Conservation (phyloP, 2,113 vertebrate species). For the Dasyurus viverrinus region DNA sequence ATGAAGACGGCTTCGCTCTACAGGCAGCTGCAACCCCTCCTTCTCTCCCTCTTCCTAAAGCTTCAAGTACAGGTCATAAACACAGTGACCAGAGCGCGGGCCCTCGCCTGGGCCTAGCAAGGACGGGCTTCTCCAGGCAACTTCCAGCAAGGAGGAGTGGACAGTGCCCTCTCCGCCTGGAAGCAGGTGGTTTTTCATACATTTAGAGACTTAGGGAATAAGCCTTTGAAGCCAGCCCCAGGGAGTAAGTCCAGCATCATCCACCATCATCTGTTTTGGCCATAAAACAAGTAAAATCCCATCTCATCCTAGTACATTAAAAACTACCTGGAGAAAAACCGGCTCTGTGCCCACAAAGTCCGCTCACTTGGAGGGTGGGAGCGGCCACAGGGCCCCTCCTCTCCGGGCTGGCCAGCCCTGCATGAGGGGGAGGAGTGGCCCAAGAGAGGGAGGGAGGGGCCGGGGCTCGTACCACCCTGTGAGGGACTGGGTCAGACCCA, state of each 20-base stretch:
- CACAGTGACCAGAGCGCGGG: constrained; percentile 56
- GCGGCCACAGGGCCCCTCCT: not conserved
- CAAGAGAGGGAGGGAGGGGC: not conserved
- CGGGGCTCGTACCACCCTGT: constrained; percentile 25
- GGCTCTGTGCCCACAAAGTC: constrained; percentile 42
- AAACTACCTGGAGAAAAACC: constrained; percentile 23
- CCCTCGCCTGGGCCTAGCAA: constrained; percentile 24
- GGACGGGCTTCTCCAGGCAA: constrained; percentile 45
- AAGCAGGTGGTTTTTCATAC: not conserved
- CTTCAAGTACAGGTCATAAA: constrained; percentile 65
- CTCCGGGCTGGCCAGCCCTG: not conserved
- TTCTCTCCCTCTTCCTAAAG: constrained; percentile 37
- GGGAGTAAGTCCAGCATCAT: not conserved
- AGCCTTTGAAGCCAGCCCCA: not conserved
- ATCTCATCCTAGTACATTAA: constrained; percentile 4
- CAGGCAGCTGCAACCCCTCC: constrained; percentile 67
- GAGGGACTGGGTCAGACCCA: constrained; percentile 54
- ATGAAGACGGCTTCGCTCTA: constrained; percentile 21
- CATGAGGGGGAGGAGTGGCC: constrained; percentile 1
- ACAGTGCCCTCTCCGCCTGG: not conserved
- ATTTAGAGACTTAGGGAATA: not conserved
- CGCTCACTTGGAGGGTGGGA: constrained; percentile 1
- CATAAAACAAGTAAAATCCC: constrained; percentile 5
- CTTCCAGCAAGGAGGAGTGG: constrained; percentile 37
- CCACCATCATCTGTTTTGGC: not conserved